Base-by-base conservation (phyloP, 1,140 invertebrate genomes). In the Harpegnathos saltator region DNA sequence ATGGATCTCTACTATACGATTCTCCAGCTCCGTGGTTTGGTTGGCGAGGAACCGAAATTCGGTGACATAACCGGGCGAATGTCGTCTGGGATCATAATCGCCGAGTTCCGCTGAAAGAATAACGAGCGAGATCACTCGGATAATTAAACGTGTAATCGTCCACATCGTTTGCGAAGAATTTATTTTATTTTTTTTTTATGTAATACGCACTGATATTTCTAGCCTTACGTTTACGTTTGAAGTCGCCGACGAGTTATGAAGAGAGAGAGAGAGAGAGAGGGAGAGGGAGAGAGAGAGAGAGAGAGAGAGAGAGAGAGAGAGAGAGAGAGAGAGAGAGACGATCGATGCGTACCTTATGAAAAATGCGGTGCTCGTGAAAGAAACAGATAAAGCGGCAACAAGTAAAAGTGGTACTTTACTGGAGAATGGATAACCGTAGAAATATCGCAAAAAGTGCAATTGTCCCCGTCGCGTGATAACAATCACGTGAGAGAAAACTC, bases 21-120 rank as follows among this genome's bases (percentile, higher is more conserved):
- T 95, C 94, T 99, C 99, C 87, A 99, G 95, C 91, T 98, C 98
- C 52, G 98, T 96, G 44, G 98, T 98, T 94, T 99, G 98, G 94
- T 98, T 98, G 22, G 98, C 96, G 75, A 99, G 95, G 93, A 99
- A 98, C 69, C 98, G 96, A 95, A 99, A 99, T 95, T 99, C 99
- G 1, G 98, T 99, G 38, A 99, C 97, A 92, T 99, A 99, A 24
- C 98, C 98, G 14, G 97, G 96, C 2, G 97, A 97, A 93, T 99
- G 99, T 29, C 97, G 95, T 77, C 97, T 95, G 26, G 97, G 96
- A 94, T 99, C 99, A 94, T 98, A 99, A 95, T 99, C 99, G 3
- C 99, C 99, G 58, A 99, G 95, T 95, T 99, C 99, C 88, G 99
- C 99, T 99, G 95, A 71, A 96, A 95, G 91, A 81, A 58, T 48